Conservation (phyloP, 2,113 vertebrate species). For the Polypterus senegalus region DNA sequence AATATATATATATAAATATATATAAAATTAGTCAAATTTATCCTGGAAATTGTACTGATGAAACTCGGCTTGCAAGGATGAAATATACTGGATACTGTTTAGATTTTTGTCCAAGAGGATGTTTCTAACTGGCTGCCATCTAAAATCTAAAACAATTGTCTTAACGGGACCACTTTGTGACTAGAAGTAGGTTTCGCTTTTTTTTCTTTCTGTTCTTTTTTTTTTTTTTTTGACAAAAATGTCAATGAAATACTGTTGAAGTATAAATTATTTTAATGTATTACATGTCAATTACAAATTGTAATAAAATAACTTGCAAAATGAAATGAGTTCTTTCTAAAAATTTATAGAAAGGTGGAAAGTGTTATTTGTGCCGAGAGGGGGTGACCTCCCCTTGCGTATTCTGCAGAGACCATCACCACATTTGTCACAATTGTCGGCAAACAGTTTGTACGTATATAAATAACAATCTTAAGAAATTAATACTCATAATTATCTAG, state of each 20-base stretch:
- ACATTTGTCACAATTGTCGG: slow-evolving; percentile 53
- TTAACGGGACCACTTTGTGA: slow-evolving; percentile 22
- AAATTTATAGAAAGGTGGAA: no score
- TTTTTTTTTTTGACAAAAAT: background rate
- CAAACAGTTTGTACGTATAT: slow-evolving; percentile 67
- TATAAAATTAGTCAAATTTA: background rate
- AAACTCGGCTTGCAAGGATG: slow-evolving; percentile 5
- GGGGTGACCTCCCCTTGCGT: slow-evolving; percentile 14
- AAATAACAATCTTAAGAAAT: slow-evolving; percentile 47
- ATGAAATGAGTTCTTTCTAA: slow-evolving; percentile 5
- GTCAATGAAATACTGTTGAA: background rate
- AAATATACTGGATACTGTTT: background rate
- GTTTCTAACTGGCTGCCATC: background rate
- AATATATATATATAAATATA: slow-evolving; percentile 1
- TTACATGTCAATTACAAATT: slow-evolving; percentile 59
- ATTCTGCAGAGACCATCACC: slow-evolving; percentile 42
- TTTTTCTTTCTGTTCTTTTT: slow-evolving; percentile 10
- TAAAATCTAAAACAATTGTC: background rate
- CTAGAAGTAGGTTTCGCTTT: slow-evolving; percentile 13
- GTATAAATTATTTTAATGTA: slow-evolving; percentile 36
- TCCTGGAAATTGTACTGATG: no score
- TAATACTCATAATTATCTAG: slow-evolving; percentile 63
- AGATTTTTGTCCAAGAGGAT: slow-evolving; percentile 1
- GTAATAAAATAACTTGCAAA: slow-evolving; percentile 32
- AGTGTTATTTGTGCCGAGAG: no score